Evolutionary conservation across 1,140 invertebrate species (phyloP), one percentile per base, ranked within the genome.

Genomic region (Caenorhabditis briggsae): DNA sequence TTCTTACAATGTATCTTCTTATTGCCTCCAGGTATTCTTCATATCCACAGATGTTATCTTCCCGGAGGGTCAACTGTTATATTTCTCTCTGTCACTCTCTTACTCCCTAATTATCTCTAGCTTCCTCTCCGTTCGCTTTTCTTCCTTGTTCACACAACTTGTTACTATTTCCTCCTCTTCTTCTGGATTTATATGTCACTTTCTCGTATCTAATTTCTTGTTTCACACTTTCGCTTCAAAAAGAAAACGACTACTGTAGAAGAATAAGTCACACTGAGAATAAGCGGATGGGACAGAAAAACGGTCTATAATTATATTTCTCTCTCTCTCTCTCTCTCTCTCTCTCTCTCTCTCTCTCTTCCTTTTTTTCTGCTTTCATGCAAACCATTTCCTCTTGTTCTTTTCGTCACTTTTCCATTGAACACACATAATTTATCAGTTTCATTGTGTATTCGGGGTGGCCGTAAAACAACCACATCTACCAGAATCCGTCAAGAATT

Each of bases 281-380:
- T 64, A 18, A 25, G n/a, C 11, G 61, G 61, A 48, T 43, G 64
- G 12, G 64, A 48, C 14, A 43, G 1, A 43, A 25, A 78, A 23
- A 53, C 9, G 14, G 70, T 78, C 70, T 78, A 78, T 78, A 78
- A 78, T 78, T 78, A 50, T 78, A 48, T 78, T n/a, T 23, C 46
- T 18, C 46, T 78, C 5, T 46, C 18, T 70, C 18, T 9, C 43
- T 25, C 6, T 43, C 46, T 46, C 18, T 33, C 33, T 33, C n/a
- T 78, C 18, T 20, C 46, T 64, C 48, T 50, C 50, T 64, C 18
- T 23, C 46, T 18, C 46, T 78, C 5, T 46, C 18, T 70, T 46
- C n/a, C 43, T 25, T n/a, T 43, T 70, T 46, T 46, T 33, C 33
- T 33, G 33, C 12, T 46, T 20, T 33, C 59, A 33, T 33, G 33